Evolutionary conservation across 2,797 vertebrate species (phyloP).

Genomic region (Lemur catta): DNA sequence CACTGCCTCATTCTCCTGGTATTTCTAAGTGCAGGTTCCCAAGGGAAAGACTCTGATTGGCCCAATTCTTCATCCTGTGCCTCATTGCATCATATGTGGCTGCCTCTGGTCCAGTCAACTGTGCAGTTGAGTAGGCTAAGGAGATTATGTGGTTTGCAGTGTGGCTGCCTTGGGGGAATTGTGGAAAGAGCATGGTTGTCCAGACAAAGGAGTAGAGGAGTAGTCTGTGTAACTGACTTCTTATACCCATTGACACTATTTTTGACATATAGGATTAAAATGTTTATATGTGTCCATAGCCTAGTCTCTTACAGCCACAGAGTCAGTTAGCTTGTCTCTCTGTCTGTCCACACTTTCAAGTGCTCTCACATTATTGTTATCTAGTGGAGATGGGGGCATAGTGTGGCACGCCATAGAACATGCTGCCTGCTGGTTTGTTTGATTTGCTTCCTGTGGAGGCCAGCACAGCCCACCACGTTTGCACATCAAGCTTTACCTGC

Average conservation of each 20-base stretch:
- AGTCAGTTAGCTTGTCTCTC: background rate
- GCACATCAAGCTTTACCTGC: background rate
- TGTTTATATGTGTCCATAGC: background rate
- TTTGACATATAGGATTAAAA: background rate
- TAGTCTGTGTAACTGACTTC: background rate
- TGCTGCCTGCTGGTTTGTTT: conserved; percentile 6
- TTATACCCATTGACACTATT: background rate
- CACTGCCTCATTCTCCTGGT: background rate
- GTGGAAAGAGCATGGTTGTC: background rate
- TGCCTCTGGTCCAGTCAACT: background rate
- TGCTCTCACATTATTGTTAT: background rate
- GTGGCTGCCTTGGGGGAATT: background rate
- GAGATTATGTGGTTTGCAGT: background rate
- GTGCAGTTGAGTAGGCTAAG: background rate
- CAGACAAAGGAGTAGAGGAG: background rate
- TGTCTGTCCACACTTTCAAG: background rate
- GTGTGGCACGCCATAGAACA: background rate
- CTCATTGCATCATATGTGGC: background rate
- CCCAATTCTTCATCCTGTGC: background rate
- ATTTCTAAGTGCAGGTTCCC: background rate
- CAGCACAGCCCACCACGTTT: background rate
- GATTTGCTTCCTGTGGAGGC: background rate
- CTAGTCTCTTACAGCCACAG: background rate
- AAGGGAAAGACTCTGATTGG: background rate
- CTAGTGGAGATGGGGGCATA: background rate